Evolutionary conservation across 2,888 invertebrate species (phyloP).

Genomic region (Aphelenchoides bicaudatus): DNA sequence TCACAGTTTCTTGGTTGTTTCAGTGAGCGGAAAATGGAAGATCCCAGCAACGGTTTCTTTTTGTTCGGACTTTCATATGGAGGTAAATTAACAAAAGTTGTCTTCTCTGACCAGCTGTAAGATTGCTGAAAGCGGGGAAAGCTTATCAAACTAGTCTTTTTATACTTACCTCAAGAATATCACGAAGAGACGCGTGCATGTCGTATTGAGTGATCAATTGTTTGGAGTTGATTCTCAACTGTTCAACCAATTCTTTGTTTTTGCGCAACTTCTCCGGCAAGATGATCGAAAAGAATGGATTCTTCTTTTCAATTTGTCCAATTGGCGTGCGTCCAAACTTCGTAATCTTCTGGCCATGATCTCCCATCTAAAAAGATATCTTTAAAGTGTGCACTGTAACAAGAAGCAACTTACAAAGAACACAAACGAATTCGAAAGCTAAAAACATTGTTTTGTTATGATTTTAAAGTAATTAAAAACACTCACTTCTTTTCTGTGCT

Average conservation of each 20-base stretch:
- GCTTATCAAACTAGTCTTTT: not conserved
- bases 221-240: conserved; percentile 31
- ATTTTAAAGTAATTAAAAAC: too few species aligned
- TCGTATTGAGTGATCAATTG: conserved; percentile 39
- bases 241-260: conserved; percentile 28
- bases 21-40: too few species aligned
- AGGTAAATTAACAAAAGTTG: too few species aligned
- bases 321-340: conserved; percentile 29
- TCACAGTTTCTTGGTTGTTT: too few species aligned
- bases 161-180: conserved; percentile 28
- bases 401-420: too few species aligned
- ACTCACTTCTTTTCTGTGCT: conserved; percentile 24
- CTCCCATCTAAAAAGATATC: too few species aligned
- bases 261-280: conserved; percentile 35
- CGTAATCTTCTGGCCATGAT: conserved; percentile 44
- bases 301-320: conserved; percentile 38
- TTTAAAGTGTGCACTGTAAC: too few species aligned
- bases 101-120: too few species aligned
- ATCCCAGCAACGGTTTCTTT: too few species aligned
- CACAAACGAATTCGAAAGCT: too few species aligned
- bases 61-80: too few species aligned
- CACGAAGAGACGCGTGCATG: conserved; percentile 36
- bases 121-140: conserved; percentile 2
- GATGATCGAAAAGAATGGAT: conserved; percentile 36
- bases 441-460: too few species aligned